Evolutionary conservation across 2,113 vertebrate genomes (phyloP).

Genomic region (Felis chaus): DNA sequence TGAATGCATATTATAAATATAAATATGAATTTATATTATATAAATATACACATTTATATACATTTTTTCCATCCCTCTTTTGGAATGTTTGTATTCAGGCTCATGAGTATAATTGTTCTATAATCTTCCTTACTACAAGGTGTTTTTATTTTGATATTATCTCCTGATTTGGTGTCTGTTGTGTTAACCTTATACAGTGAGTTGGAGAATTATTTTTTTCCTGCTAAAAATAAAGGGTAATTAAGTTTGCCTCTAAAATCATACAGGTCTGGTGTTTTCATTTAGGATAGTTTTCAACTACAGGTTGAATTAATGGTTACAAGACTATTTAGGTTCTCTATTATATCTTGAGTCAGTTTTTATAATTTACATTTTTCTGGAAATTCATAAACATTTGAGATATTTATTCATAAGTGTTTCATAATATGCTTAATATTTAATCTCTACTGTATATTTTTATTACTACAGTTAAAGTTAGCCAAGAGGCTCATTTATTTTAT

Average conservation of each 20-base stretch:
- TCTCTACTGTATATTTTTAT: background rate
- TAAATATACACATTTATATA: background rate
- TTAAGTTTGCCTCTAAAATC: background rate
- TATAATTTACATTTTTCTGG: background rate
- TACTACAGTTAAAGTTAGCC: background rate
- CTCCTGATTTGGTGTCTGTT: background rate
- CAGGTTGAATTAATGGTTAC: background rate
- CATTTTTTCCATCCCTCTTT: background rate
- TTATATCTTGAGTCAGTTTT: background rate
- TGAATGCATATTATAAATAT: background rate
- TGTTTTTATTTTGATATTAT: background rate
- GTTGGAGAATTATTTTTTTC: background rate
- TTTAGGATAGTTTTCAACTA: background rate
- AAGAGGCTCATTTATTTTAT: background rate
- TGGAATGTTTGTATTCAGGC: background rate
- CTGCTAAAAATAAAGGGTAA: background rate
- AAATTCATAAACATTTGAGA: background rate
- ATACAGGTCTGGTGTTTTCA: background rate
- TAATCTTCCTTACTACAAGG: background rate
- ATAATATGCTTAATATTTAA: background rate
- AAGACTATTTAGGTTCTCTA: background rate
- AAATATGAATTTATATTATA: background rate
- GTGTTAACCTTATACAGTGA: background rate
- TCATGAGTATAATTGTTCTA: background rate
- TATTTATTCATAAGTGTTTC: background rate